phyloP scores from a whole-genome alignment of 1,140 invertebrate species.

The Vollenhovia emeryi region DNA sequence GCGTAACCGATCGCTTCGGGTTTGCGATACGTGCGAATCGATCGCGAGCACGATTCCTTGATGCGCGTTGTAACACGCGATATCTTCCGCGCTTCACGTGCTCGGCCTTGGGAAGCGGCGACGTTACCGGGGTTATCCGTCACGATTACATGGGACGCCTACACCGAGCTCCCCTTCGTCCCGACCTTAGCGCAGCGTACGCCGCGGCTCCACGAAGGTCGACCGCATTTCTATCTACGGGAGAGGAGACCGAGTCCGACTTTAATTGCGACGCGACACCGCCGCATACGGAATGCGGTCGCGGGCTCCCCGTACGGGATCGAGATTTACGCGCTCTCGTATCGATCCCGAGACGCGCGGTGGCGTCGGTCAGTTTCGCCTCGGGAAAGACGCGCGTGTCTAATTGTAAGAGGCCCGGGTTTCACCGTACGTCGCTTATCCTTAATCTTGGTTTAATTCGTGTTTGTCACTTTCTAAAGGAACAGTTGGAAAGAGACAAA shows the following conservation, averaged over 20 bases:
- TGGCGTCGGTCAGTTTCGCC: background rate
- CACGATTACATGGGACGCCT: conserved; percentile 17
- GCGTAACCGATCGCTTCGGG: background rate
- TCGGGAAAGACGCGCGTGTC: background rate
- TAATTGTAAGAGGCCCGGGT: too few species aligned
- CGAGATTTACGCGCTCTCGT: conserved; percentile 18
- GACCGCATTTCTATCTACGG: conserved; percentile 21
- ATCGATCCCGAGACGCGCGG: background rate
- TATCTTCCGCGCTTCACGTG: background rate
- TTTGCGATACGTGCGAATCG: background rate
- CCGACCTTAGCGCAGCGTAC: conserved; percentile 15
- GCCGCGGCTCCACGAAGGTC: conserved; percentile 5
- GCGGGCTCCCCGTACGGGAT: background rate
- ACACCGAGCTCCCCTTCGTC: background rate
- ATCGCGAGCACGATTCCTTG: background rate
- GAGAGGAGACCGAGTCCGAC: conserved; percentile 54
- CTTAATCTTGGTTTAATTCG: too few species aligned
- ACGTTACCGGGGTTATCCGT: background rate
- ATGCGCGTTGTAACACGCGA: background rate
- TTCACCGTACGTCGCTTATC: too few species aligned
- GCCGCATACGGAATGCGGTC: conserved; percentile 72
- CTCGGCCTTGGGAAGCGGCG: background rate
- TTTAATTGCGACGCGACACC: conserved; percentile 71
- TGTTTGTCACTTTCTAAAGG: too few species aligned
- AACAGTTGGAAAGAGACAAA: too few species aligned